Conservation (phyloP, 2,888 invertebrate species). For the Tanytarsus gracilentus region DNA sequence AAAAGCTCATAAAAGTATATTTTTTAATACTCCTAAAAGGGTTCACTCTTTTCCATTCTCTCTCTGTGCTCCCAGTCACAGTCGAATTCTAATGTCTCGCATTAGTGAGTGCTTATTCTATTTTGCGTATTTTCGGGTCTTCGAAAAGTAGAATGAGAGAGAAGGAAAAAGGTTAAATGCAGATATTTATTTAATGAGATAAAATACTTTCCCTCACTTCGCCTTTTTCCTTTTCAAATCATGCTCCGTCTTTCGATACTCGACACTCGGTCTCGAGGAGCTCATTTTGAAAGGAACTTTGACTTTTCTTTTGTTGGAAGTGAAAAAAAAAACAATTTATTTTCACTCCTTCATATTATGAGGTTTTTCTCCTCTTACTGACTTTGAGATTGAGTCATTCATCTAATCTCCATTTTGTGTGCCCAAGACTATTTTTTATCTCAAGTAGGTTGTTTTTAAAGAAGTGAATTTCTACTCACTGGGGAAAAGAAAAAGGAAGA, state of each 20-base stretch:
- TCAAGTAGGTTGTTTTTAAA: too few species aligned
- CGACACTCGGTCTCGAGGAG: too few species aligned
- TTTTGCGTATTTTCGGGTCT: too few species aligned
- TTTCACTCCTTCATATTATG: too few species aligned
- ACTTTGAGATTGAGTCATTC: too few species aligned
- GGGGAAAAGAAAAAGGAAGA: too few species aligned
- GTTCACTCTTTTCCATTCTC: slow-evolving; percentile 11
- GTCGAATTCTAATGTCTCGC: background rate
- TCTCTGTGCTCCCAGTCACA: background rate
- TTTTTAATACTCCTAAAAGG: slow-evolving; percentile 28
- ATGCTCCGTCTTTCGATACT: background rate
- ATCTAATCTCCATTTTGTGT: too few species aligned
- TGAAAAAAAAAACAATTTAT: background rate
- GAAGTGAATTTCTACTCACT: too few species aligned
- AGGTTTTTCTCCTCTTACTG: too few species aligned
- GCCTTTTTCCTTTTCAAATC: background rate
- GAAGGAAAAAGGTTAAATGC: slow-evolving; percentile 23
- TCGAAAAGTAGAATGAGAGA: too few species aligned
- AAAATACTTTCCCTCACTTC: too few species aligned
- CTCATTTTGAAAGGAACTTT: background rate
- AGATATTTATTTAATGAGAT: slow-evolving; percentile 29
- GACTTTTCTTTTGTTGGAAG: background rate
- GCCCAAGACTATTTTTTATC: too few species aligned
- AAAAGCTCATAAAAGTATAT: slow-evolving; percentile 8
- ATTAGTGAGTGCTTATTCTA: background rate